Evolutionary conservation across 37 sponge, comb jelly and placozoan species (phyloP).

Genomic region (Crambe crambe): DNA sequence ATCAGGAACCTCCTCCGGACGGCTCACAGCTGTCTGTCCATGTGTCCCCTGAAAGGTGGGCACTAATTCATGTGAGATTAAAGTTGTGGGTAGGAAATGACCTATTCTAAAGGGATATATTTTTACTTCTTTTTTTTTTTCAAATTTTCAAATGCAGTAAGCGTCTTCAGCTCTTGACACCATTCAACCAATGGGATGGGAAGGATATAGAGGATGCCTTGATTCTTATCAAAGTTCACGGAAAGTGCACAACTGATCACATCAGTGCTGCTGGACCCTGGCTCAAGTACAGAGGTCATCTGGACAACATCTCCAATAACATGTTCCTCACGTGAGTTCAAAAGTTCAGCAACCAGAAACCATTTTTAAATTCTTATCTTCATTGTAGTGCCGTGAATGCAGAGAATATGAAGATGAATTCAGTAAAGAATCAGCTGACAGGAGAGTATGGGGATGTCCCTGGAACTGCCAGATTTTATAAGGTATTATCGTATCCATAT

Average conservation of each 20-base stretch:
- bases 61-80: no score
- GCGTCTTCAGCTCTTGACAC: constrained; percentile 91
- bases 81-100: no score
- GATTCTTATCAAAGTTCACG: constrained; percentile 94
- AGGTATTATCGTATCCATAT: not conserved
- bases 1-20: constrained; percentile 92
- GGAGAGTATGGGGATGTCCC: constrained; percentile 95
- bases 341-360: no score
- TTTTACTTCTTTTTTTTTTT: no score
- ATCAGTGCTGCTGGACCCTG: constrained; percentile 99
- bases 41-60: constrained; percentile 92
- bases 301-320: constrained; percentile 99
- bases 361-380: no score
- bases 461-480: constrained; percentile 50
- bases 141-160: no score
- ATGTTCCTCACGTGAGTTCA: constrained; percentile 85
- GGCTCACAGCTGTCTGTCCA: constrained; percentile 47
- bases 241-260: constrained; percentile 99
- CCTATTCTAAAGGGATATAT: no score
- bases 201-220: constrained; percentile 87
- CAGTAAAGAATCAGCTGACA: constrained; percentile 86
- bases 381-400: constrained; percentile 90
- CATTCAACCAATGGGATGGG: constrained; percentile 91
- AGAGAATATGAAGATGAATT: constrained; percentile 93
- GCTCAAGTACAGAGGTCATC: constrained; percentile 99